Base-by-base conservation (phyloP, 2,113 vertebrate species). In the Drymodes brunneopygia region DNA sequence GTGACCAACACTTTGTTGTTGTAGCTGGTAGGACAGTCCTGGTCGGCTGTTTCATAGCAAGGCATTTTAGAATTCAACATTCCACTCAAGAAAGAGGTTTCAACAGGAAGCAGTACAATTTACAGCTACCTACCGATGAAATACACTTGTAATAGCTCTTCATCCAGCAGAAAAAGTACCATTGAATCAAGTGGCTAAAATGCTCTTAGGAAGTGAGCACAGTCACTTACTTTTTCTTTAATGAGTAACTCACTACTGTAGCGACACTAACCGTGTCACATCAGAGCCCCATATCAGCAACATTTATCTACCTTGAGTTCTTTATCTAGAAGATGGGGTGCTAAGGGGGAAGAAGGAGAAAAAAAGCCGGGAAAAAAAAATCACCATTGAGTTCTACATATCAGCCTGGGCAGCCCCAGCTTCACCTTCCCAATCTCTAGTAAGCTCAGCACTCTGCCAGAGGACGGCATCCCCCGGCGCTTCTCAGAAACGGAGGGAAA, bases 311-410 rank as follows among this genome's bases (percentile, higher is more conserved):
- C 66, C 66, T 25, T 5, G n/a, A 33, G 12, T 24, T 33, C 58
- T 16, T 8, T 6, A 13, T 25, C n/a, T 12, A 6, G 25, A 22
- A 28, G 29, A 51, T 3, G 10, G 11, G 28, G 10, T 25, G 31
- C 51, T n/a, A 62, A 48, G 15, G 22, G 6, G 5, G 19, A 31
- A 31, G 22, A 29, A 33, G 1, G 7, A 54, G 7, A 4, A 9
- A 12, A 45, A 19, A 3, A 2, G 38, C 38, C 0, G 1, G 1
- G 2, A 3, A 15, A 12, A 16, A 11, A 28, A 61, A 16, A 7
- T 4, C 23, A 7, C 8, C n/a, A 21, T 4, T 0, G 57, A 20
- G 8, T 1, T 25, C 27, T 21, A 15, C 33, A 1, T 0, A 13
- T 4, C 22, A 66, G n/a, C 11, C 42, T 1, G 6, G 7, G 18